Evolutionary conservation across 2,797 vertebrate genomes (phyloP), one percentile per base, ranked within the genome.

Genomic region (Nannoperca obscura): DNA sequence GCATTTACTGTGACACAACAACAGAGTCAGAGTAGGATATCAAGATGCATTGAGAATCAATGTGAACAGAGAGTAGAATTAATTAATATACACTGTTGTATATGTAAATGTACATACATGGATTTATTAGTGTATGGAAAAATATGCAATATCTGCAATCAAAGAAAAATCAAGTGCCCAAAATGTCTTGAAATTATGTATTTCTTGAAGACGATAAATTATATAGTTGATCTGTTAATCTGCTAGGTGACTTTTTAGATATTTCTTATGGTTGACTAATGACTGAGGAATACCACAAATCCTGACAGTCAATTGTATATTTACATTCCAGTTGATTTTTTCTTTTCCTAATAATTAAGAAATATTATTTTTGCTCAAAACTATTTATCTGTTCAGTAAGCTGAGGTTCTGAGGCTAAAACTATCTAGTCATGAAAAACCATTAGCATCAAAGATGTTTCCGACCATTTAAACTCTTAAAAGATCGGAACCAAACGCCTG

Each of bases 381-480:
- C 4, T 12, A 10, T 24, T 14, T 30, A 12, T 50, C 27, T 61
- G 24, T 19, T 50, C n/a, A 24, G 36, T 74, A 24, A 61, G 53
- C 30, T 10, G 20, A 47, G 52, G 20, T 53, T 53, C 13, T 42
- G 58, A 44, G 14, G 54, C 10, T 73, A 19, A 15, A 40, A 36
- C 27, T 74, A 14, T 14, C 22, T 7, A 20, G n/a, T 69, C 64
- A 62, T 52, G 52, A 69, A 52, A 71, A 82, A 84, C 71, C 74
- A 57, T 49, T 34, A n/a, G 55, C 52, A 72, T 69, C 71, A 59
- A 50, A 74, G 68, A 72, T 57, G 44, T 81, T 84, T 77, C 66
- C 69, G 20, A 36, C 69, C 54, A 66, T 84, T 82, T 79, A 55
- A 65, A 81, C 71, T 74, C 77, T 58, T 59, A 54, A 47, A 60